Evolutionary conservation across 2,888 invertebrate species (phyloP).

Genomic region (Leistus spinibarbis): DNA sequence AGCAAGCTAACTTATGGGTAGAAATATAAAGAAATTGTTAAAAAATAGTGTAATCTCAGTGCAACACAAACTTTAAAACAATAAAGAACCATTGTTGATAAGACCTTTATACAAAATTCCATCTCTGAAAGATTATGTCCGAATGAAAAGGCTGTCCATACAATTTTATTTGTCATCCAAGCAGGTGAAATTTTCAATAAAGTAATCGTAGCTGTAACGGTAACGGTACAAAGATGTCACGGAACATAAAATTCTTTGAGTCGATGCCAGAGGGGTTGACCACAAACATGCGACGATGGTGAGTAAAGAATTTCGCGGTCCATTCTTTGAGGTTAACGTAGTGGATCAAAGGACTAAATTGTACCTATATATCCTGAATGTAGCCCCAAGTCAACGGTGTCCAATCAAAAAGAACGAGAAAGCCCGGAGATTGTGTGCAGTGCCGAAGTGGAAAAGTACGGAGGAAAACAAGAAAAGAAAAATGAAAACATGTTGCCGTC

Average conservation of each 20-base stretch:
- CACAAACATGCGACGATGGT: background rate
- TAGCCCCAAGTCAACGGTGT: slow-evolving; percentile 41
- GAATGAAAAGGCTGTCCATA: too few relatives aligned
- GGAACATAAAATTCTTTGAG: slow-evolving; percentile 31
- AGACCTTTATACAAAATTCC: too few relatives aligned
- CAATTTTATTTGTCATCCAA: background rate
- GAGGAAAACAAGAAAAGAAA: background rate
- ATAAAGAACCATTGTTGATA: too few relatives aligned
- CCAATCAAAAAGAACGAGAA: slow-evolving; percentile 28
- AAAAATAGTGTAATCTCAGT: too few relatives aligned
- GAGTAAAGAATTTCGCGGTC: background rate
- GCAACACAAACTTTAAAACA: too few relatives aligned
- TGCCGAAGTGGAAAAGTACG: background rate
- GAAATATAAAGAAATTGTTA: too few relatives aligned
- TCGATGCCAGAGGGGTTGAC: background rate
- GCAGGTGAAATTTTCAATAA: background rate
- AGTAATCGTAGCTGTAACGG: background rate
- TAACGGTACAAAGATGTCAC: slow-evolving; percentile 23
- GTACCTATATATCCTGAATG: slow-evolving; percentile 43
- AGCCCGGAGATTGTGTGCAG: too few relatives aligned
- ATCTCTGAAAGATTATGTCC: too few relatives aligned
- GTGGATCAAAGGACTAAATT: slow-evolving; percentile 45
- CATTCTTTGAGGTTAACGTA: slow-evolving; percentile 44
- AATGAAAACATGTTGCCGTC: slow-evolving; percentile 1
- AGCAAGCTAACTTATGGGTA: too few relatives aligned